Percentiles rank a stretch among this genome's conserved stretches.
Evolutionary conservation across 2,888 invertebrate genomes (phyloP).

Genomic region (Phoenoteleia sp.): DNA sequence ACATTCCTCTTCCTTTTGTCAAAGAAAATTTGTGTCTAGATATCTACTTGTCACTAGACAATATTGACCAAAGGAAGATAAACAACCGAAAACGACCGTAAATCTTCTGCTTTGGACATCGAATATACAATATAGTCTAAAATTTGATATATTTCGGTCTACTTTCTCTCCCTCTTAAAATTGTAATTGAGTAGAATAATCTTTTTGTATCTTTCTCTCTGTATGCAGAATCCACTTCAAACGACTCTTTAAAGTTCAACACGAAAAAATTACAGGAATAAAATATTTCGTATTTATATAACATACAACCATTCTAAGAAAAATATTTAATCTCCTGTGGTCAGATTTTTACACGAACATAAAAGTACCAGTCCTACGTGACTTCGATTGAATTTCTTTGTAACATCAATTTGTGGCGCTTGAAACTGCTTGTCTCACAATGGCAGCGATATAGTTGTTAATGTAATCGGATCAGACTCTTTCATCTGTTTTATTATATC

Average conservation of each 20-base stretch:
- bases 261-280: slow-evolving; percentile 4
- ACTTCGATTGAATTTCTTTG: slow-evolving; percentile 32
- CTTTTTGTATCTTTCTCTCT: background rate
- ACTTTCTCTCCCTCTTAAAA: slow-evolving; percentile 33
- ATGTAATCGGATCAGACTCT: slow-evolving; percentile 16
- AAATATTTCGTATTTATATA: slow-evolving; percentile 6
- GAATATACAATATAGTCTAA: background rate
- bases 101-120: background rate
- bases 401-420: slow-evolving; percentile 20
- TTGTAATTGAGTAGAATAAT: background rate
- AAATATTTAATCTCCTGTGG: slow-evolving; percentile 39
- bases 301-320: slow-evolving; percentile 25
- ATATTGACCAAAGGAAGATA: background rate
- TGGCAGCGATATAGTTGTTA: slow-evolving; percentile 10
- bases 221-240: slow-evolving; percentile 8
- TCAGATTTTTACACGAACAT: slow-evolving; percentile 19
- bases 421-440: slow-evolving; percentile 27
- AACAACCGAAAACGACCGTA: background rate
- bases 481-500: background rate
- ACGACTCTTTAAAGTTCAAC: background rate
- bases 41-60: background rate
- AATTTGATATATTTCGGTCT: slow-evolving; percentile 20
- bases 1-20: too few relatives aligned
- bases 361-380: slow-evolving; percentile 35
- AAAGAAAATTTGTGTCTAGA: too few relatives aligned